Base-by-base conservation (phyloP, 2,888 invertebrate genomes). In the Andrena hattorfiana region DNA sequence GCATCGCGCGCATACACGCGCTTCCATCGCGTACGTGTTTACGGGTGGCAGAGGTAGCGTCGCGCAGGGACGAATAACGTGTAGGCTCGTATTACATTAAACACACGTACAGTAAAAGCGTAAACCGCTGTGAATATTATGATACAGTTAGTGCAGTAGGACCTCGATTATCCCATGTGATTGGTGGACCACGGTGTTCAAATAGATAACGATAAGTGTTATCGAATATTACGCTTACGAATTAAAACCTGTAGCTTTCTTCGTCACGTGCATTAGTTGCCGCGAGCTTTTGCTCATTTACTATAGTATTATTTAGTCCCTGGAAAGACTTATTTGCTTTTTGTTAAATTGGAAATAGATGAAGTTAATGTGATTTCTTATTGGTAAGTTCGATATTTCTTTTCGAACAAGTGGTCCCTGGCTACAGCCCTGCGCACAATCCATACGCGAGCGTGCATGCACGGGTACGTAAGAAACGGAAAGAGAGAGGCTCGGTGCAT, bases 401-500 rank as follows among this genome's bases (percentile, higher is more conserved):
- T 32, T 48, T 35, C 8, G 42, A 73, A 69, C 51, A 69, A 51
- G 49, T 28, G 66, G 48, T 28, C 48, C 23, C 30, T 66, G 28
- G 30, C 20, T 83, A 79, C 85, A 77, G 67, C 75, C 74, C 86
- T 86, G 81, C 49, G 20, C 60, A 51, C 68, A 66, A 77, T 81
- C 32, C 68, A 54, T 81, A 76, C 70, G 71, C 68, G 78, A 59
- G 59, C 69, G 28, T 74, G 68, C 66, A 62, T 66, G 51, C 56
- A 69, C 54, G 35, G 56, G 42, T 13, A 42, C 71, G 74, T 84
- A 86, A 79, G 78, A 81, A 86, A 68, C 77, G 56, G 51, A 83
- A 77, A 73, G 54, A 67, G 60, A 74, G 67, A 83, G 74, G 66
- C 70, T 69, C 42, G 66, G 73, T 82, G 73, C 68, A 77, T 66